These are phyloP conservation scores for Tipula vernalis DNA, from an alignment of 2,888 invertebrate genomes.

Conservation along the genomic window DNA sequence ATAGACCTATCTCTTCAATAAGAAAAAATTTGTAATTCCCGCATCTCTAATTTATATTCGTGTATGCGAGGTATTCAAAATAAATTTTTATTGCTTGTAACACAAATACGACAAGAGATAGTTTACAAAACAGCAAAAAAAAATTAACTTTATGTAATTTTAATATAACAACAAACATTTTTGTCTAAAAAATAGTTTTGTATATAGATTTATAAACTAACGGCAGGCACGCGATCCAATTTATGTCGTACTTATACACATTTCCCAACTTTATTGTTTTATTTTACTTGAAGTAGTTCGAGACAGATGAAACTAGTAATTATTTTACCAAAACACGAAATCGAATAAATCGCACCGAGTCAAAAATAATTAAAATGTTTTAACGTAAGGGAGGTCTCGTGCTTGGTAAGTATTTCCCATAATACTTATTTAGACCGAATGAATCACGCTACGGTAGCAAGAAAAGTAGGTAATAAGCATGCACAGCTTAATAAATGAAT, in stretches of 20 bases:
- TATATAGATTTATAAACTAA: not conserved
- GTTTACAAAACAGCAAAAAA: not conserved
- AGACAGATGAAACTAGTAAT: not conserved
- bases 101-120: not conserved
- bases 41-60: not conserved
- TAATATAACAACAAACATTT: not conserved
- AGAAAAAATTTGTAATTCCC: not conserved
- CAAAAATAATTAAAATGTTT: not conserved
- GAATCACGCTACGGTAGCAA: not conserved
- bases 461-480: too few relatives aligned
- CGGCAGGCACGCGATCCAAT: not conserved
- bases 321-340: not conserved
- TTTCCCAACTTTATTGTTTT: not conserved
- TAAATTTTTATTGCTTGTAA: not conserved
- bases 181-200: not conserved
- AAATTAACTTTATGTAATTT: not conserved
- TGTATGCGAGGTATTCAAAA: not conserved
- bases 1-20: not conserved
- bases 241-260: not conserved
- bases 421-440: not conserved
- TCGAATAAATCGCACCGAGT: not conserved
- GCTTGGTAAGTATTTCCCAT: not conserved
- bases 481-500: too few relatives aligned
- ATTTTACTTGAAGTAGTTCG: not conserved
- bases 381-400: not conserved